Evolutionary conservation across 2,888 invertebrate species (phyloP).

Genomic region (Lucinisca nassula): DNA sequence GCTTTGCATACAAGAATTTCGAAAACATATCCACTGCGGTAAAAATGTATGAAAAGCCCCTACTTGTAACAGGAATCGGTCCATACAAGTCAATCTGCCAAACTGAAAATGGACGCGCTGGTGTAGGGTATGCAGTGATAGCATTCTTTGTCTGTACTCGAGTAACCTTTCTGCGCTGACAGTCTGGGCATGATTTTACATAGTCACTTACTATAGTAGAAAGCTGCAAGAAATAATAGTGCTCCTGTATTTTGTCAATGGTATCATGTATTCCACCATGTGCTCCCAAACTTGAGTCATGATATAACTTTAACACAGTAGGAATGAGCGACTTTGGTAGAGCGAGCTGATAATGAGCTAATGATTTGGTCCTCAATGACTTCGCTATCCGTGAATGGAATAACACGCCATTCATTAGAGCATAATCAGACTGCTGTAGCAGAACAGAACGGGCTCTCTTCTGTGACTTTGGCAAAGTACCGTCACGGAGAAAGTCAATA

Average conservation of each 20-base stretch:
- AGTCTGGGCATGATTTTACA: constrained; percentile 41
- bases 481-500: constrained; percentile 28
- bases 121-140: constrained; percentile 53
- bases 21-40: constrained; percentile 63
- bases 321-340: constrained; percentile 34
- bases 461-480: constrained; percentile 50
- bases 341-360: constrained; percentile 48
- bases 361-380: constrained; percentile 37
- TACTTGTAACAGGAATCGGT: constrained; percentile 41
- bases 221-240: constrained; percentile 44
- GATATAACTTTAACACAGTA: constrained; percentile 41
- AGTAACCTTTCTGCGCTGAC: constrained; percentile 51
- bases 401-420: constrained; percentile 37
- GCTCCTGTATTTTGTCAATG: constrained; percentile 45
- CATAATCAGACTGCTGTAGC: constrained; percentile 46
- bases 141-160: constrained; percentile 18
- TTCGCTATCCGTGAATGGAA: constrained; percentile 41
- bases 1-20: constrained; percentile 43
- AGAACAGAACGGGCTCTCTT: constrained; percentile 43
- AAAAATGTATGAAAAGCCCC: constrained; percentile 54
- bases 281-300: constrained; percentile 53
- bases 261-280: constrained; percentile 64
- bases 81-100: constrained; percentile 67
- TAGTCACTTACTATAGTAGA: constrained; percentile 40
- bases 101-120: constrained; percentile 57